Evolutionary conservation across 2,888 invertebrate genomes (phyloP), one percentile per base, ranked within the genome.

Genomic region (Drosophila infuscata): DNA sequence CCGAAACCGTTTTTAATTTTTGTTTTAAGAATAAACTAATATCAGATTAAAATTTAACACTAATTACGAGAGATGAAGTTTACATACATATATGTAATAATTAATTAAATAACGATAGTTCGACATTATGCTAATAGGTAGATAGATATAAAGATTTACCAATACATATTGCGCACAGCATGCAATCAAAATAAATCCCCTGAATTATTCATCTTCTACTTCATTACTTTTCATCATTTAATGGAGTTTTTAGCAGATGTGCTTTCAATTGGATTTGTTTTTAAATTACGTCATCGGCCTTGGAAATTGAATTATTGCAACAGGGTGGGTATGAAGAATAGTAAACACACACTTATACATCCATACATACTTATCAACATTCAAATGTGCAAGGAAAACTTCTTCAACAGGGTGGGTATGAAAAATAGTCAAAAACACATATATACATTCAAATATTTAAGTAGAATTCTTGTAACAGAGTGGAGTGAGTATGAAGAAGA

Each of bases 251-350:
- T 25, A 30, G 6, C 32, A 60, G 25, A 29, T 11, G 51, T 53
- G 17, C 66, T 49, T 77, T 68, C 62, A 77, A 72, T 64, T 70
- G 57, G 36, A 56, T 54, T 33, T 41, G 66, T 62, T 63, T 56
- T 20, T 61, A 43, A 48, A 80, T 79, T 78, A 79, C 79, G 73
- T 79, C 79, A 79, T 69, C 81, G 36, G 25, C 33, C 30, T 61
- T 51, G 63, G 30, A 67, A n/a, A n/a, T 6, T 43, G 60, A 70
- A 49, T 66, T 63, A 57, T 46, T 49, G n/a, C 12, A 49, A 51
- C 5, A 36, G 81, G 78, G 62, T 64, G 49, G 56, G 48, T 54
- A 41, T 51, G 36, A 51, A 63, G n/a, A 25, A 46, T 7, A 25
- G 3, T 20, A n/a, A 46, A 46, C 12, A 20, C 12, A 7, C 7